Percentiles rank a stretch among this genome's conserved stretches.
Evolutionary conservation across 2,797 vertebrate genomes (phyloP).

Genomic region (Adelosebastes latens): DNA sequence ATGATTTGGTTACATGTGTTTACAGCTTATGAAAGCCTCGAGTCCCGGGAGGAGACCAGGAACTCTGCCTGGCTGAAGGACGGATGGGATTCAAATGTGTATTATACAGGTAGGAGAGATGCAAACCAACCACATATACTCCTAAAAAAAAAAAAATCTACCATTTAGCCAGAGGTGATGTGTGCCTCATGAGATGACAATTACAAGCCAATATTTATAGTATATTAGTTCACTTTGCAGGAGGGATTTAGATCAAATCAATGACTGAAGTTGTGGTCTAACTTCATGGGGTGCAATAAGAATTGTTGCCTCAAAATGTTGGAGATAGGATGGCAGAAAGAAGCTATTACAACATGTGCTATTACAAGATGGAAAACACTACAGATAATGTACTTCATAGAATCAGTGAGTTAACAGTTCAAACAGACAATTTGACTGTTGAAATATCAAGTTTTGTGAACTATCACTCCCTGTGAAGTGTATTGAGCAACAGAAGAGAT

Average conservation of each 20-base stretch:
- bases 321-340: background rate
- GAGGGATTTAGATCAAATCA: background rate
- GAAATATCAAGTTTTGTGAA: background rate
- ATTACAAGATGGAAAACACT: background rate
- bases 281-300: background rate
- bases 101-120: conserved; percentile 88
- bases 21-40: conserved; percentile 92
- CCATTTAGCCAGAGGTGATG: background rate
- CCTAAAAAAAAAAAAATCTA: background rate
- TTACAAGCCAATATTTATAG: background rate
- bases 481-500: background rate
- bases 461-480: background rate
- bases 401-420: background rate
- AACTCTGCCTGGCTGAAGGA: conserved; percentile 93
- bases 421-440: background rate
- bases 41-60: conserved; percentile 91
- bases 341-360: background rate
- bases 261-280: background rate
- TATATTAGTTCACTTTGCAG: rapidly evolving
- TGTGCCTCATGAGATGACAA: background rate
- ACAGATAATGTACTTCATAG: background rate
- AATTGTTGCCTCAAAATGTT: background rate
- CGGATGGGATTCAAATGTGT: conserved; percentile 93
- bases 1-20: background rate
- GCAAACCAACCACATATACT: background rate